phyloP scores from a whole-genome alignment of 35 echinoderm and acorn worm genomes.

The Apostichopus parvimensis region DNA sequence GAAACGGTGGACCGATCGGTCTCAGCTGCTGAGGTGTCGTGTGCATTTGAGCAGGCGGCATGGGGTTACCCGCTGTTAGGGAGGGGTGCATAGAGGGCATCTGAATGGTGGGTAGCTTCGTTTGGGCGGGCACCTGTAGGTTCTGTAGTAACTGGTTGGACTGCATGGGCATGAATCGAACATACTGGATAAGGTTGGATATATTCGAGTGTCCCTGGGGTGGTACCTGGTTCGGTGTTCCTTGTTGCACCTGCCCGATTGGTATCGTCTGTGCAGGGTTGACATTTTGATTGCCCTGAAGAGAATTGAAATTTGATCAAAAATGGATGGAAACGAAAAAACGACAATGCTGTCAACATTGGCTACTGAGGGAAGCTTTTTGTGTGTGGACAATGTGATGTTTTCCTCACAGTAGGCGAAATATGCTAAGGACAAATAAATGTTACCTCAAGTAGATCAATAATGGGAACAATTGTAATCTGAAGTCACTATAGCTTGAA shows the following conservation, averaged over 20 bases:
- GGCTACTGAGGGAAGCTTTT: no score
- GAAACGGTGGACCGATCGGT: neutral
- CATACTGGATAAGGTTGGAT: constrained; percentile 21
- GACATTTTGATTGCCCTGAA: neutral
- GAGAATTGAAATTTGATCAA: neutral
- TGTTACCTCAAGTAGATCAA: no score
- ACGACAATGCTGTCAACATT: no score
- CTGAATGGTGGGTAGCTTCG: neutral
- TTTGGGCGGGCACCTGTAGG: neutral
- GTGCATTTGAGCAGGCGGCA: neutral
- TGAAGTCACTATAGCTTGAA: no score
- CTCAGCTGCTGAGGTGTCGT: neutral
- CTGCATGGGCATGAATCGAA: constrained; percentile 25
- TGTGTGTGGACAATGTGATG: no score
- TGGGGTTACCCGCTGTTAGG: neutral
- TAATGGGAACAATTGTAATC: no score
- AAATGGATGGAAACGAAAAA: neutral
- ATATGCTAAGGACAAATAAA: no score
- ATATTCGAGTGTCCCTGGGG: neutral
- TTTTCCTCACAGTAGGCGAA: no score
- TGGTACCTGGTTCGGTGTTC: neutral
- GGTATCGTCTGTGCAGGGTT: neutral
- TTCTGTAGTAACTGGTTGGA: neutral
- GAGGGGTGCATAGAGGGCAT: neutral
- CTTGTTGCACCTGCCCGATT: neutral